These are phyloP conservation scores for Melieria picta DNA, from an alignment of 2,888 invertebrate species.

Conservation along the genomic window DNA sequence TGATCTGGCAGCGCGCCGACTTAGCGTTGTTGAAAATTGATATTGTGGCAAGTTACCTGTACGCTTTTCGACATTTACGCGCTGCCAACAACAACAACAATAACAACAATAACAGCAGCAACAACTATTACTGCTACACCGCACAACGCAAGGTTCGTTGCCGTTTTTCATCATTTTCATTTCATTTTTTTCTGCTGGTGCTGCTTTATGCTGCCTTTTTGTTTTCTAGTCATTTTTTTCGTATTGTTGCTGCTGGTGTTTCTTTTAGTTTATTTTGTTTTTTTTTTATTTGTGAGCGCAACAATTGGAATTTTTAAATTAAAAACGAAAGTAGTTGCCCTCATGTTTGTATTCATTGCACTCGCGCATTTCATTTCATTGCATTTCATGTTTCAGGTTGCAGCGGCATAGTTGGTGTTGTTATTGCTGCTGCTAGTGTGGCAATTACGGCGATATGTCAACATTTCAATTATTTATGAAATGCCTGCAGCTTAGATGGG, in stretches of 20 bases:
- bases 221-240: slow-evolving; percentile 19
- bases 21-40: slow-evolving; percentile 16
- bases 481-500: too few relatives aligned
- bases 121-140: neutral
- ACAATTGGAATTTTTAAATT: slow-evolving; percentile 5
- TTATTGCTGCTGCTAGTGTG: slow-evolving; percentile 23
- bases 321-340: neutral
- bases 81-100: neutral
- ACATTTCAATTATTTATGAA: slow-evolving; percentile 21
- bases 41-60: slow-evolving; percentile 21
- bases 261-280: slow-evolving; percentile 7
- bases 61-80: slow-evolving; percentile 11
- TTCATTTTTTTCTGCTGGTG: slow-evolving; percentile 1
- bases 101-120: neutral
- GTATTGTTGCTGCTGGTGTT: neutral
- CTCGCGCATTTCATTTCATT: slow-evolving; percentile 5
- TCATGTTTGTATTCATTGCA: too few relatives aligned
- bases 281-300: neutral
- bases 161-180: neutral
- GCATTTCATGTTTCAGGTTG: neutral
- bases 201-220: slow-evolving; percentile 13
- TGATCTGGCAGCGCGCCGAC: too few relatives aligned
- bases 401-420: neutral
- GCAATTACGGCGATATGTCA: slow-evolving; percentile 25
- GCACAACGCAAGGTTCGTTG: slow-evolving; percentile 1